Percentiles rank a stretch among this genome's conserved stretches.
These are phyloP conservation scores for Pterocles burchelli DNA, from an alignment of 2,113 vertebrate genomes.

Conservation along the genomic window DNA sequence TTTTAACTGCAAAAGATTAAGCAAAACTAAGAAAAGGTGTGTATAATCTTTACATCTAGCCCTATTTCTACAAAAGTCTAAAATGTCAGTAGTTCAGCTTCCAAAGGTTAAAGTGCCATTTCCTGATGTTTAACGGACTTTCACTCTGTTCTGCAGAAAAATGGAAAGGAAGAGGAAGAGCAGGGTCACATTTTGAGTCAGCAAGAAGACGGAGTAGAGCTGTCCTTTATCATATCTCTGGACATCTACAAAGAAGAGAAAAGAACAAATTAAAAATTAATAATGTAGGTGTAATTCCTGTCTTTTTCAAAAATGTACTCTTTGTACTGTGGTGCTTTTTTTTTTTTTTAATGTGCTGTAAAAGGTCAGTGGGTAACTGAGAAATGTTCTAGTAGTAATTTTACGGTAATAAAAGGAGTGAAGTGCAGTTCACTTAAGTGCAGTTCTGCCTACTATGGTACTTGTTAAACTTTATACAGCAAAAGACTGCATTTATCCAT, in stretches of 20 bases:
- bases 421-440: background rate
- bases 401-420: background rate
- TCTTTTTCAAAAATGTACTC: background rate
- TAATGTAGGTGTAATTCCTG: slow-evolving; percentile 81
- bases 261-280: slow-evolving; percentile 98
- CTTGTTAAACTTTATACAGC: background rate
- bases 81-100: background rate
- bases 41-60: background rate
- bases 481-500: background rate
- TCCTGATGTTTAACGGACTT: slow-evolving; percentile 30
- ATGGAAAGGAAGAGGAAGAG: slow-evolving; percentile 85
- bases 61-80: background rate
- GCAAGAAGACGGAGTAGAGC: slow-evolving; percentile 88
- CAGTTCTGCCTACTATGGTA: background rate
- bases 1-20: background rate
- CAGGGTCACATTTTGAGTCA: slow-evolving; percentile 87
- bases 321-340: background rate
- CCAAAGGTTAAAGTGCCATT: background rate
- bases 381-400: background rate
- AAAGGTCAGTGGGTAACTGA: slow-evolving; percentile 25
- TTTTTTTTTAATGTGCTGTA: background rate
- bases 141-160: slow-evolving; percentile 80
- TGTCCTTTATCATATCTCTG: slow-evolving; percentile 96
- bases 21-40: background rate
- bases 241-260: slow-evolving; percentile 93